phyloP scores from a whole-genome alignment of 2,888 invertebrate genomes.

The Athalia cordata region DNA sequence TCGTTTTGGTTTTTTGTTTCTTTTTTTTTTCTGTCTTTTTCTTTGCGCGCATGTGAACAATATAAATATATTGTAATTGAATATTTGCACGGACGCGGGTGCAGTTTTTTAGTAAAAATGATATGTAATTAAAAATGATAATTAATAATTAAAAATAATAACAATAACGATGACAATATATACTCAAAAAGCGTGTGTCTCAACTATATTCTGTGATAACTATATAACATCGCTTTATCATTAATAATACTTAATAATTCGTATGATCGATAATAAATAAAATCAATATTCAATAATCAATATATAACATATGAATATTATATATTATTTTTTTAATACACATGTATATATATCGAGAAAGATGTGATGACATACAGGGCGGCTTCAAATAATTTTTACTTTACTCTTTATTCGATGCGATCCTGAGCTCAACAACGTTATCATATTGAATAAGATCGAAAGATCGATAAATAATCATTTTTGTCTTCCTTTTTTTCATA shows the following conservation, averaged over 20 bases:
- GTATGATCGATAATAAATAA: slow-evolving; percentile 14
- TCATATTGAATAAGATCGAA: slow-evolving; percentile 3
- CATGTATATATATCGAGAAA: slow-evolving; percentile 28
- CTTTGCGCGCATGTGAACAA: slow-evolving; percentile 37
- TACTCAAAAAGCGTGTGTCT: too few species aligned
- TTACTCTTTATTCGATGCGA: slow-evolving; percentile 37
- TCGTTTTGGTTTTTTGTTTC: too few species aligned
- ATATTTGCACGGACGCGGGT: slow-evolving; percentile 40
- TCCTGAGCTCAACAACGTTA: slow-evolving; percentile 37
- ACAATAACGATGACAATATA: background rate
- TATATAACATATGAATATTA: slow-evolving; percentile 44
- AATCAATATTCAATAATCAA: slow-evolving; percentile 39
- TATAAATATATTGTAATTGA: background rate
- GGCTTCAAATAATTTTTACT: slow-evolving; percentile 32
- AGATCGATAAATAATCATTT: slow-evolving; percentile 1
- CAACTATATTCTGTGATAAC: too few species aligned
- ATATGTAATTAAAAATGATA: background rate
- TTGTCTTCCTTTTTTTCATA: too few species aligned
- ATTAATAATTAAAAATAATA: slow-evolving; percentile 25
- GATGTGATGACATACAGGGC: slow-evolving; percentile 43
- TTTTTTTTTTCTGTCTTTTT: too few species aligned
- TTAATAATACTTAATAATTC: background rate
- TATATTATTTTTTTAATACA: slow-evolving; percentile 43
- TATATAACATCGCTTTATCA: too few species aligned
- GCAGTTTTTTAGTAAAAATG: slow-evolving; percentile 26